Percentiles rank a stretch among this genome's conserved stretches.
Evolutionary conservation across 2,888 invertebrate genomes (phyloP).

Genomic region (Cephonodes hylas): DNA sequence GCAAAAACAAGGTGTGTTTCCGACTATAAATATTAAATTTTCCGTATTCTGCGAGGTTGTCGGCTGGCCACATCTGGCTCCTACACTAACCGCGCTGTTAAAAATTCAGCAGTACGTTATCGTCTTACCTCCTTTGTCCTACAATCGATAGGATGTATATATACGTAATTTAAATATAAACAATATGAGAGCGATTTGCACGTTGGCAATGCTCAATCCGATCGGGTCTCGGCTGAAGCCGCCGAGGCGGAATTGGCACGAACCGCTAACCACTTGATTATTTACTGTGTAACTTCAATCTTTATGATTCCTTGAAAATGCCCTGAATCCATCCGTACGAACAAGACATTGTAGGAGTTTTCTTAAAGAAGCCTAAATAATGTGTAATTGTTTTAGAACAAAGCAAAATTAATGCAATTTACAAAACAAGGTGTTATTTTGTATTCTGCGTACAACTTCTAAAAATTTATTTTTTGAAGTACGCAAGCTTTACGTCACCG

Average conservation of each 20-base stretch:
- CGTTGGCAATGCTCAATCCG: neutral
- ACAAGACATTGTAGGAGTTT: neutral
- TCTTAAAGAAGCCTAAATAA: neutral
- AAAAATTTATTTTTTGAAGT: neutral
- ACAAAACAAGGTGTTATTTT: neutral
- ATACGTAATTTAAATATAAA: constrained; percentile 8
- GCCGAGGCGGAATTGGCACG: neutral
- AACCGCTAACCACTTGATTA: neutral
- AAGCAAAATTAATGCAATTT: neutral
- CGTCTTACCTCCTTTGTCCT: constrained; percentile 55
- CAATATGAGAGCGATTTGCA: neutral
- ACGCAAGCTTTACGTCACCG: neutral
- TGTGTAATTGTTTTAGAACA: neutral
- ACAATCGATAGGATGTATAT: constrained; percentile 37
- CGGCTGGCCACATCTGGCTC: constrained; percentile 59
- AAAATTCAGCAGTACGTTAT: constrained; percentile 70
- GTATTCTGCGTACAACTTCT: neutral
- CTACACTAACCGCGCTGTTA: constrained; percentile 66
- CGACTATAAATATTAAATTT: constrained; percentile 76
- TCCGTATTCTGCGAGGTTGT: constrained; percentile 63
- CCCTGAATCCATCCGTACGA: neutral
- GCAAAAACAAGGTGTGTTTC: constrained; percentile 64
- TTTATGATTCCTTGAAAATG: neutral
- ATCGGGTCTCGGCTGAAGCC: neutral
- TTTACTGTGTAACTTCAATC: neutral